These are phyloP conservation scores for Thysanoteuthis rhombus DNA, from an alignment of 2,888 invertebrate genomes.

Conservation along the genomic window DNA sequence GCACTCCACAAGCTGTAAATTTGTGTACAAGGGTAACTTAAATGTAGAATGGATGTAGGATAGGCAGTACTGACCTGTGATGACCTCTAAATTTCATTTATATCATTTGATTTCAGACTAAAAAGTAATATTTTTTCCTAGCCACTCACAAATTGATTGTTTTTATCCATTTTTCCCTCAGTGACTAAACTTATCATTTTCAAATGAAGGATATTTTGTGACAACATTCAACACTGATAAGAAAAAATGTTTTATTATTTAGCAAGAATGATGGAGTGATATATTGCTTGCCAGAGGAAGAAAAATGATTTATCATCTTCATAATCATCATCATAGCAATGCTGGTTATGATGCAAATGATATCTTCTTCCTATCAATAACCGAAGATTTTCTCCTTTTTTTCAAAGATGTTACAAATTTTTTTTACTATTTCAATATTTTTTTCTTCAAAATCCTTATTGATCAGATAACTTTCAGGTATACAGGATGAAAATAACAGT, in stretches of 20 bases:
- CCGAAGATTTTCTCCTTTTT: not conserved
- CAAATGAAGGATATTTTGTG: not conserved
- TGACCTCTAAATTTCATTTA: too few species aligned
- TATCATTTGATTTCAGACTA: not conserved
- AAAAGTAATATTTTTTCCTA: not conserved
- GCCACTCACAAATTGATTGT: not conserved
- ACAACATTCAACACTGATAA: constrained; percentile 1
- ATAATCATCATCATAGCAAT: not conserved
- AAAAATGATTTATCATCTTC: not conserved
- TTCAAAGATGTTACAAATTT: too few species aligned
- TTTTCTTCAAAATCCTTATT: not conserved
- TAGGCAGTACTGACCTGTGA: too few species aligned
- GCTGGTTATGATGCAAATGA: not conserved
- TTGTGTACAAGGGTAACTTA: too few species aligned
- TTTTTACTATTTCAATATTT: not conserved
- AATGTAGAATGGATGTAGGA: too few species aligned
- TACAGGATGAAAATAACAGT: not conserved
- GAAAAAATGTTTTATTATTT: not conserved
- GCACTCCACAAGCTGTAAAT: too few species aligned
- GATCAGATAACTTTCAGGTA: not conserved
- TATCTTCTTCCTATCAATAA: not conserved
- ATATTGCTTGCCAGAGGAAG: not conserved
- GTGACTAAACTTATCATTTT: not conserved
- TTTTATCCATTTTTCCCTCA: not conserved
- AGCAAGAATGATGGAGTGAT: not conserved